Evolutionary conservation across 2,797 vertebrate genomes (phyloP).

Genomic region (Thripadectes ignobilis): DNA sequence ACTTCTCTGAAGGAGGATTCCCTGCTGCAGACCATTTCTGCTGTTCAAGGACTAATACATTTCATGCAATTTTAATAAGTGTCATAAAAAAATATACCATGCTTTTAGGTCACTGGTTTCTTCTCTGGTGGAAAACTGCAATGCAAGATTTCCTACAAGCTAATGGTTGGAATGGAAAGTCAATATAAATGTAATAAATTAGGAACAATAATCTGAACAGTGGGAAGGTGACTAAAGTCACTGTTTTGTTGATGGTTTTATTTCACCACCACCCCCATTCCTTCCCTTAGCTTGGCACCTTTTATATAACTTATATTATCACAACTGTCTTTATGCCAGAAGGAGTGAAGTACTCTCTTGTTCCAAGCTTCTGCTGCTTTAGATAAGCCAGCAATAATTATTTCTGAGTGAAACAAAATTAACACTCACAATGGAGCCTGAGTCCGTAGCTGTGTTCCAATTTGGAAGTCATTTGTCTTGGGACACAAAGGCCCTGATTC

Average conservation of each 20-base stretch:
- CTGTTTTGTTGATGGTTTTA: slow-evolving; percentile 20
- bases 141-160: neutral
- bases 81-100: neutral
- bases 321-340: slow-evolving; percentile 56
- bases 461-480: slow-evolving; percentile 34
- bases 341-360: slow-evolving; percentile 57
- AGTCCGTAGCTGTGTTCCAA: slow-evolving; percentile 19
- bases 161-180: neutral
- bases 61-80: slow-evolving; percentile 4
- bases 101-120: neutral
- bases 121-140: neutral
- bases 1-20: neutral
- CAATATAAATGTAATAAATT: slow-evolving; percentile 11
- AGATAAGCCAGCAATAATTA: slow-evolving; percentile 70
- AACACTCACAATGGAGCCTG: slow-evolving; percentile 54
- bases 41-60: neutral
- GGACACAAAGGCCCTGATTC: neutral
- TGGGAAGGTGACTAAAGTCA: slow-evolving; percentile 6
- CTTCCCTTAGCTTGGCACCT: slow-evolving; percentile 24
- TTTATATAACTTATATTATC: slow-evolving; percentile 58
- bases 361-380: slow-evolving; percentile 69
- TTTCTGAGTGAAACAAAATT: slow-evolving; percentile 63
- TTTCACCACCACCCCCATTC: neutral
- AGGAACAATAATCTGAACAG: neutral
- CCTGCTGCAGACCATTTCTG: neutral